Evolutionary conservation across 2,113 vertebrate genomes (phyloP).

Genomic region (Pygoscelis antarcticus): DNA sequence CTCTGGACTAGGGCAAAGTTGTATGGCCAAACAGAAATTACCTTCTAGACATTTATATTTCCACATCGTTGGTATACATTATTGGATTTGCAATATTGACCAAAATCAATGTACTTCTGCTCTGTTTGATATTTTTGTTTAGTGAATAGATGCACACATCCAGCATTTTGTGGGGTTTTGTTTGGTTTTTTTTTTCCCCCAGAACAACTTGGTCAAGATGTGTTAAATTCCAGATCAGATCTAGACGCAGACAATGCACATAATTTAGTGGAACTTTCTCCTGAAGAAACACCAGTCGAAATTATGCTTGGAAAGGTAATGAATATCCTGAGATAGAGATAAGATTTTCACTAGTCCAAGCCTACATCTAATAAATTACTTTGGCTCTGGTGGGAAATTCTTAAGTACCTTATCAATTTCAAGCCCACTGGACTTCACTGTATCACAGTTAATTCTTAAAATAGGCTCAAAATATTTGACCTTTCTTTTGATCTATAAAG

Average conservation of each 20-base stretch:
- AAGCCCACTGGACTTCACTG: neutral
- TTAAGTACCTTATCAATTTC: neutral
- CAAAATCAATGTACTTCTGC: neutral
- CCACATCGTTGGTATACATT: neutral
- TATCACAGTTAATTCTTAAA: neutral
- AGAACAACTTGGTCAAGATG: constrained; percentile 7
- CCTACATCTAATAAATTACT: neutral
- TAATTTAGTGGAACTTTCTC: no score
- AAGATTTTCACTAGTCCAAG: neutral
- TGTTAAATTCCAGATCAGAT: neutral
- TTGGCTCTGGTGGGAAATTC: neutral
- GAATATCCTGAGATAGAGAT: neutral
- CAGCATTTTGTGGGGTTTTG: neutral
- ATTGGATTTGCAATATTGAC: neutral
- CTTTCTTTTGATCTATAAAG: neutral
- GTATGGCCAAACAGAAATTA: neutral
- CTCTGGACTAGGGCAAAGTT: neutral
- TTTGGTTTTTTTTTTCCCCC: neutral
- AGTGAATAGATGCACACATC: neutral
- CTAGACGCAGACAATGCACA: neutral
- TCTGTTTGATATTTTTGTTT: neutral
- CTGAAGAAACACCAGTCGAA: constrained; percentile 36
- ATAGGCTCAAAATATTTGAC: neutral
- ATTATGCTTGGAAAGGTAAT: constrained; percentile 76
- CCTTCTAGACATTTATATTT: neutral